Evolutionary conservation across 92 coral and sea anemone species (phyloP), one percentile per base, ranked within the genome.

Genomic region (Porites cylindrica): DNA sequence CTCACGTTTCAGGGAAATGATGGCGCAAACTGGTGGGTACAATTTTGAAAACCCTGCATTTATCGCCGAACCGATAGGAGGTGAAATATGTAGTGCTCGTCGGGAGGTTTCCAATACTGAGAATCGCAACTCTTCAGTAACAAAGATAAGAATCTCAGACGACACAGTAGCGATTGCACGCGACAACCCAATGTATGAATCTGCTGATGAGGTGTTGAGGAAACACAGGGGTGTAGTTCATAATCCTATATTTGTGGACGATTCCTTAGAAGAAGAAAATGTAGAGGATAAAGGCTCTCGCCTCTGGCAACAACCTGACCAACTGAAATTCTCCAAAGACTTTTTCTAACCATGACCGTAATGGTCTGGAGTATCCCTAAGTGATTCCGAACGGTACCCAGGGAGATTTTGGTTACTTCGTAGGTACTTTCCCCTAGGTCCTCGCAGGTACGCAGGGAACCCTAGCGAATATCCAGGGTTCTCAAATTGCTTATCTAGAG

Each of bases 181-280:
- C 17, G 95, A 93, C 20, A 93, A 93, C 38, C 95, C 95, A 10
- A 72, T 90, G 70, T 93, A 86, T 78, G 94, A 90, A 78, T 76
- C 95, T 2, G 95, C 83, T 1, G 95, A 93, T 9, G 80, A 75
- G 19, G 95, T 93, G 32, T 63, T 93, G 19, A 72, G 94, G 12
- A 93, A 80, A 60, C 91, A 93, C 74, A 62, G 51, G 1, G 80
- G 71, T 21, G 87, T 90, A 29, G 89, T 88, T 32, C 90, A 81
- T 67, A 90, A 90, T 74, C 93, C 93, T 26, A 65, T 90, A 10
- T 86, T 82, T 56, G 83, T 59, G 72, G 82, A 85, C 61, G 90
- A 76, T 26, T 58, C 87, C 18, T 23, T 17, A 52, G 54, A 80
- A 54, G 67, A 58, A 19, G 86, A 90, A 23, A 52, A 51, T 47